Percentiles rank a stretch among this genome's conserved stretches.
Conservation (phyloP, 2,888 invertebrate species). For the Hirtodrosophila alboralis region DNA sequence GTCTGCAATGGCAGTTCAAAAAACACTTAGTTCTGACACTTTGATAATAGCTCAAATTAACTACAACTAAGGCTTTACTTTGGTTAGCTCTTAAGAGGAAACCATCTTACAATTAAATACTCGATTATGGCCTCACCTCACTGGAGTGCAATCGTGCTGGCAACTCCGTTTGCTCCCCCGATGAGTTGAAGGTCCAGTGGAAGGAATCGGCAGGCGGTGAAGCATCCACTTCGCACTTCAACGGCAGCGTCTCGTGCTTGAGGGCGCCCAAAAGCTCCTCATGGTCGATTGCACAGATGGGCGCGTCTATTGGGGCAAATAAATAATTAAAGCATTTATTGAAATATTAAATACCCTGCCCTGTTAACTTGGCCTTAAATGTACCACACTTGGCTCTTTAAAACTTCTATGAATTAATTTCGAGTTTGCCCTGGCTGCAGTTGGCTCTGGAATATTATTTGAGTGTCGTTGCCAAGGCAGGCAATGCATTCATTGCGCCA, state of each 20-base stretch:
- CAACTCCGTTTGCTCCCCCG: slow-evolving; percentile 92
- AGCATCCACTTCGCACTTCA: slow-evolving; percentile 94
- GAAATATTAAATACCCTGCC: slow-evolving; percentile 55
- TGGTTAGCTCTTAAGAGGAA: slow-evolving; percentile 12
- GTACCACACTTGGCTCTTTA: slow-evolving; percentile 34
- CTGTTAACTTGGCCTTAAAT: slow-evolving; percentile 33
- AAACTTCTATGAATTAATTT: slow-evolving; percentile 69
- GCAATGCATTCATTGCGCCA: slow-evolving; percentile 77
- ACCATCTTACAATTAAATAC: slow-evolving; percentile 33
- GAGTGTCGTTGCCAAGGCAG: slow-evolving; percentile 49
- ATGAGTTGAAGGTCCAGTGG: slow-evolving; percentile 97
- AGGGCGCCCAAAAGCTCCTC: slow-evolving; percentile 93
- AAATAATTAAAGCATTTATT: slow-evolving; percentile 69
- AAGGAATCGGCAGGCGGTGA: slow-evolving; percentile 94
- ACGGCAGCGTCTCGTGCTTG: slow-evolving; percentile 93
- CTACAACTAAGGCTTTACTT: slow-evolving; percentile 28
- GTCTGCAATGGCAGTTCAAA: slow-evolving; percentile 69
- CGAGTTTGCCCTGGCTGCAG: slow-evolving; percentile 51
- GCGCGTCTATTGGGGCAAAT: slow-evolving; percentile 84
- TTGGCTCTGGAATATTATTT: slow-evolving; percentile 34
- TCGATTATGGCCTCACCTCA: slow-evolving; percentile 80
- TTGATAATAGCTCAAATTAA: slow-evolving; percentile 16
- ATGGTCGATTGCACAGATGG: slow-evolving; percentile 90
- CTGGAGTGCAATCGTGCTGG: slow-evolving; percentile 87
- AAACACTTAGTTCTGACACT: slow-evolving; percentile 11